phyloP scores from a whole-genome alignment of 2,888 invertebrate genomes.

The Melitaea athalia region DNA sequence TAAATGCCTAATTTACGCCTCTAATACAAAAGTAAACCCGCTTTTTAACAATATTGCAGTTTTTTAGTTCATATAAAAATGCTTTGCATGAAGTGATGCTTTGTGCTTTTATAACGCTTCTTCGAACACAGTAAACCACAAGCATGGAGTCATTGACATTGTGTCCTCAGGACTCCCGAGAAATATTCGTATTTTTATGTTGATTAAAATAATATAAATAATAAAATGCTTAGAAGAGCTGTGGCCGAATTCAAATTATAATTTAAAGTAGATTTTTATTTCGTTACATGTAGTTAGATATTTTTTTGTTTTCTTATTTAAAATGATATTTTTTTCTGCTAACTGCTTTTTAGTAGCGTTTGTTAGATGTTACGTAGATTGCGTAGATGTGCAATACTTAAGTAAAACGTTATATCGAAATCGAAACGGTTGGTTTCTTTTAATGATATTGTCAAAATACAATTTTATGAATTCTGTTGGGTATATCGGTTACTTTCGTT shows the following conservation, averaged over 20 bases:
- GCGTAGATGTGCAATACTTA: neutral
- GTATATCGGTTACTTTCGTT: too few species aligned
- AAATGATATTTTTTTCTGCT: neutral
- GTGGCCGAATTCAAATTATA: neutral
- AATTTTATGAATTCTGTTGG: too few species aligned
- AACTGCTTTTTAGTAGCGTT: neutral
- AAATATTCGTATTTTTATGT: too few species aligned
- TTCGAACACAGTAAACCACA: conserved; percentile 30
- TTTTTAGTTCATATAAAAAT: conserved; percentile 3
- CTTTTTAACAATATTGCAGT: conserved; percentile 20
- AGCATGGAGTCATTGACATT: conserved; percentile 67
- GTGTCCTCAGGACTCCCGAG: conserved; percentile 73
- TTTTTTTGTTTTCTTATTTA: neutral
- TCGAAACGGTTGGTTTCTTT: too few species aligned
- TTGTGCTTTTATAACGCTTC: conserved; percentile 30
- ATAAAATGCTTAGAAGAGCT: neutral
- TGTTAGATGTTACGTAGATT: neutral
- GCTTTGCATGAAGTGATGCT: conserved; percentile 37
- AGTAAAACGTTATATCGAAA: too few species aligned
- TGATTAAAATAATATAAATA: neutral
- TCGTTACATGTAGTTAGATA: neutral
- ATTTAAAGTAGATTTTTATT: too few species aligned
- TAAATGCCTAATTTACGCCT: conserved; percentile 7
- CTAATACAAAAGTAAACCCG: conserved; percentile 11
- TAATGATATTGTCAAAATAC: too few species aligned